These are phyloP conservation scores for Rhinichthys klamathensis DNA, from an alignment of 2,113 vertebrate genomes.

Conservation along the genomic window DNA sequence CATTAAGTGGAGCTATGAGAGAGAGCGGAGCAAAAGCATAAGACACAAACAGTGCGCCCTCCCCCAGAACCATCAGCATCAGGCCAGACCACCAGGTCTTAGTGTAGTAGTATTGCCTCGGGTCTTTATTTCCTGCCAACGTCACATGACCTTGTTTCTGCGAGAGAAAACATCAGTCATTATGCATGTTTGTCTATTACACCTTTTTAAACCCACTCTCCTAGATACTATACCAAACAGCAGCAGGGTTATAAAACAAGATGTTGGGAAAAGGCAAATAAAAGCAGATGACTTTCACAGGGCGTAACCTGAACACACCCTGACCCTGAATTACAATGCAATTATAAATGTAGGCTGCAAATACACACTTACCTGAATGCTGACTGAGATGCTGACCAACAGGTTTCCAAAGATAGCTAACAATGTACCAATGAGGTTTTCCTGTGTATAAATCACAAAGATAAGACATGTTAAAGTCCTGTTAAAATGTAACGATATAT, in stretches of 20 bases:
- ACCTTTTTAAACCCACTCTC: background rate
- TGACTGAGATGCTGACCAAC: constrained; percentile 90
- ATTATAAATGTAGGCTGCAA: background rate
- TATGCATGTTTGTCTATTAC: background rate
- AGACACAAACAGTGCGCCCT: constrained; percentile 87
- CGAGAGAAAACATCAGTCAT: background rate
- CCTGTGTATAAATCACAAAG: constrained; percentile 71
- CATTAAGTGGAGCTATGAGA: constrained; percentile 88
- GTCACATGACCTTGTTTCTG: constrained; percentile 94
- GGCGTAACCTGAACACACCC: constrained; percentile 39
- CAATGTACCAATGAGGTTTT: constrained; percentile 94
- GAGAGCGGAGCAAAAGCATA: constrained; percentile 93
- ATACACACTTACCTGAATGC: constrained; percentile 83
- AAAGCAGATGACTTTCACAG: constrained; percentile 11
- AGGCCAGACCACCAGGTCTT: constrained; percentile 96
- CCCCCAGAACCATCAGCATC: constrained; percentile 84
- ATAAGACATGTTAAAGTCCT: background rate
- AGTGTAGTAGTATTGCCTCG: constrained; percentile 86
- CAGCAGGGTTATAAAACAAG: background rate
- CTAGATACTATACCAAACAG: background rate
- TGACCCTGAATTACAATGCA: constrained; percentile 18
- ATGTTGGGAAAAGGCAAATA: background rate
- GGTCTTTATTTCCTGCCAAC: constrained; percentile 85
- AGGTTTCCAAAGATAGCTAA: constrained; percentile 95
- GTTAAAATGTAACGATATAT: no score